These are phyloP conservation scores for Mormyrops attenuatus DNA, from an alignment of 2,797 vertebrate genomes.

Conservation along the genomic window DNA sequence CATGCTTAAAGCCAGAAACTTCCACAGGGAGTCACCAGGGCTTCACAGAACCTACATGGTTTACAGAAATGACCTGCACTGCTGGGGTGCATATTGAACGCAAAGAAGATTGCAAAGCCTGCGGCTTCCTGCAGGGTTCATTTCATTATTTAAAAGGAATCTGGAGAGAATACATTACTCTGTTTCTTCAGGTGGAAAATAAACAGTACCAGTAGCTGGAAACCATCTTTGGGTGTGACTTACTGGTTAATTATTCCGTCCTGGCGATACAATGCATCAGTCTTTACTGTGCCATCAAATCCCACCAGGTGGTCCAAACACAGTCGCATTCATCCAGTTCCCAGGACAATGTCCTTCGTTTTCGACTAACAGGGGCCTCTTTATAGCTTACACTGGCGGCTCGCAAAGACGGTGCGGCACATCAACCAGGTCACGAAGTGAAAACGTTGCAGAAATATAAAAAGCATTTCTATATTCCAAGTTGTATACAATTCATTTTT, in stretches of 20 bases:
- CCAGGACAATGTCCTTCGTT: not conserved
- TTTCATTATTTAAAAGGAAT: not conserved
- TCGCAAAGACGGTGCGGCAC: not conserved
- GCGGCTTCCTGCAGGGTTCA: not conserved
- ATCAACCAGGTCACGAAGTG: not conserved
- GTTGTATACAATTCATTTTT: not conserved
- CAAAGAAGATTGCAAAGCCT: not conserved
- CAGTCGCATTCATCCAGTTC: not conserved
- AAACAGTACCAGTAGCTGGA: not conserved
- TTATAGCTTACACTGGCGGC: not conserved
- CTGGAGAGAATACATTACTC: not conserved
- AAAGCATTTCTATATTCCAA: not conserved
- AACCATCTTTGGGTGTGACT: not conserved
- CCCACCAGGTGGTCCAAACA: constrained; percentile 2
- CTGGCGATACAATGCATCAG: not conserved
- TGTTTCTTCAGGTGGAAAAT: not conserved
- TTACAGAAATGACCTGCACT: not conserved
- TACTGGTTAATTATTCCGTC: not conserved
- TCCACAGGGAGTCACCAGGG: not conserved
- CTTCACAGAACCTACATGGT: not conserved
- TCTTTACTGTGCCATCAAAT: not conserved
- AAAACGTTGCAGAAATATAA: not conserved
- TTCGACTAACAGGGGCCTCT: not conserved
- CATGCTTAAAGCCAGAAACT: not conserved
- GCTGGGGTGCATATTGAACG: not conserved